Base-by-base conservation (phyloP, 2,888 invertebrate species). In the Pomacea canaliculata region DNA sequence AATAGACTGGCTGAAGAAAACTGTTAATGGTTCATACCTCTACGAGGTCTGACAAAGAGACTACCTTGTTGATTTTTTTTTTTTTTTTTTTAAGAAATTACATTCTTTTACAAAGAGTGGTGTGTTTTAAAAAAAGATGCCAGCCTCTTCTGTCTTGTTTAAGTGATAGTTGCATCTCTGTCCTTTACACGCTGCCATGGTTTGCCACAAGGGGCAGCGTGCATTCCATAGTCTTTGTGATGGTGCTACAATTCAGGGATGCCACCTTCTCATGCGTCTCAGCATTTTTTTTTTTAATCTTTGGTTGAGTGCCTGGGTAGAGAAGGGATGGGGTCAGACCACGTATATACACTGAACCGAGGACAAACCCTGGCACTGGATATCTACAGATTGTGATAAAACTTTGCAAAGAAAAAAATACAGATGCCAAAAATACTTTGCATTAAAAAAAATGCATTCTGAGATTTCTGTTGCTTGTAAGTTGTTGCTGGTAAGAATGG, bases 341-440 rank as follows among this genome's bases (percentile, higher is more conserved):
- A 74, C 74, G 49, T 60, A 59, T 67, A 74, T 74, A 62, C 74
- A 74, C 74, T 74, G 74, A 60, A 69, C 74, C 68, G 48, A 68
- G 74, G 68, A 74, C 74, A 74, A 74, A 74, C 74, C 74, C 69
- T 69, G 74, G 74, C 74, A 74, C 60, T 74, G 68, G 68, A 60
- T 74, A 56, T 69, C 68, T 68, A 74, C 74, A 74, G 13, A 46
- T 74, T 74, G 74, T 74, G 74, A 74, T 74, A 74, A 49, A 74
- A 59, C 48, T 69, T 74, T 67, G 67, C 67, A 74, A 67, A 18
- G 27, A 63, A 63, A 63, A 63, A 63, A 27, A 63, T 49, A 74
- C 74, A 74, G 74, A 74, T 74, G 74, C 67, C 69, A 48, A 74
- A 74, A 69, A 49, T n/a, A 74, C 46, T 69, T 48, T 62, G 62